A percentile compares a stretch with the other conserved stretches of the same genome.
Conservation (phyloP, 2,113 vertebrate genomes). For the Syrmaticus mikado region DNA sequence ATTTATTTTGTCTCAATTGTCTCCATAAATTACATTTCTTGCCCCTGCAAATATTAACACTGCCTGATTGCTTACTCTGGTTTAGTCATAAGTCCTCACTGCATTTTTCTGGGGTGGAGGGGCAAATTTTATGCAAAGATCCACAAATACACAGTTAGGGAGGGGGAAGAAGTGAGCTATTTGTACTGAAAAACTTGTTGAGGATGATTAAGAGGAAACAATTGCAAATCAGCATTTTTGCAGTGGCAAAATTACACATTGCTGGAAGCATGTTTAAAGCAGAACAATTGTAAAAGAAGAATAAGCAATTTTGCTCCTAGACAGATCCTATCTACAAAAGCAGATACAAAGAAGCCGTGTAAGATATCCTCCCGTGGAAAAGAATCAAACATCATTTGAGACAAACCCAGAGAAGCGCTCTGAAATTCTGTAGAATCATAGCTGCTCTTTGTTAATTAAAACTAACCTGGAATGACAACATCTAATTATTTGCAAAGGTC, state of each 20-base stretch:
- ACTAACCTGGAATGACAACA: not conserved
- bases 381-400: not conserved
- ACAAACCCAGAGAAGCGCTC: not conserved
- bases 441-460: not conserved
- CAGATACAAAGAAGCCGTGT: not conserved
- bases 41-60: conserved; percentile 34
- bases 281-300: not conserved
- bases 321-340: not conserved
- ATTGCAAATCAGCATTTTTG: not conserved
- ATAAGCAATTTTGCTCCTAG: not conserved
- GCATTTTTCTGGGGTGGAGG: not conserved
- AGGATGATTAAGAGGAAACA: not conserved
- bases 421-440: not conserved
- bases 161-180: not conserved
- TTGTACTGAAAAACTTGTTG: not conserved
- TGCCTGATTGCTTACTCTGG: conserved; percentile 3
- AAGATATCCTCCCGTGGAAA: not conserved
- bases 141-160: not conserved
- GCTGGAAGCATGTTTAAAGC: not conserved
- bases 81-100: not conserved
- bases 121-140: not conserved
- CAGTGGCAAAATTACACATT: not conserved
- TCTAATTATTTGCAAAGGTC: not conserved
- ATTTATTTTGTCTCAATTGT: conserved; percentile 42
- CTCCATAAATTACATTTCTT: conserved; percentile 31